Conservation (phyloP, 1,140 invertebrate species). For the Drosophila mauritiana region DNA sequence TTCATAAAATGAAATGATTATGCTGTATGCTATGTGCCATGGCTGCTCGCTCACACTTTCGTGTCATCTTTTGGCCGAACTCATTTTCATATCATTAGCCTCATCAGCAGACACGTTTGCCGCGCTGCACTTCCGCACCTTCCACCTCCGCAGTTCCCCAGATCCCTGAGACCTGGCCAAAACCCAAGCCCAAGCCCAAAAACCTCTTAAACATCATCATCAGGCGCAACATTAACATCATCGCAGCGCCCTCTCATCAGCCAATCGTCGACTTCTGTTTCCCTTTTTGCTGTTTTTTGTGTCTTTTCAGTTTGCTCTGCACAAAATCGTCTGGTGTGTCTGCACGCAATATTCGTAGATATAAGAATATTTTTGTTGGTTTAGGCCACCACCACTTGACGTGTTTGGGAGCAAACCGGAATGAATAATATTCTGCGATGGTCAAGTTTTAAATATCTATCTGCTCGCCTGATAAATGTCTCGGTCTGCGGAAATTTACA, state of each 20-base stretch:
- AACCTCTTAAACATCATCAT: conserved; percentile 45
- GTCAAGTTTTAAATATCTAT: conserved; percentile 71
- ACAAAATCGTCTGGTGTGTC: conserved; percentile 62
- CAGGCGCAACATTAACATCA: conserved; percentile 43
- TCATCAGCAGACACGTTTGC: conserved; percentile 59
- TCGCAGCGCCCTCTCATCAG: conserved; percentile 53
- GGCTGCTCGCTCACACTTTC: conserved; percentile 45
- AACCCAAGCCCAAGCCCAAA: background rate
- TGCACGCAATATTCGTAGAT: conserved; percentile 66
- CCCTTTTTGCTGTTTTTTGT: conserved; percentile 17
- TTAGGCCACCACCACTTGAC: conserved; percentile 35
- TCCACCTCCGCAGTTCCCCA: conserved; percentile 5
- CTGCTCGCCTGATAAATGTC: conserved; percentile 62
- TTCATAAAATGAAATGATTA: conserved; percentile 71
- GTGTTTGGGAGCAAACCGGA: conserved; percentile 30
- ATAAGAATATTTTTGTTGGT: conserved; percentile 43
- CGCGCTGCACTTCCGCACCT: conserved; percentile 38
- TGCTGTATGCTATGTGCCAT: conserved; percentile 23
- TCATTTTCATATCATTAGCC: conserved; percentile 78
- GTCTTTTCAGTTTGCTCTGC: conserved; percentile 17
- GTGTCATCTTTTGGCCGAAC: conserved; percentile 63
- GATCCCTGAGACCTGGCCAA: too few relatives aligned
- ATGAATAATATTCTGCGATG: conserved; percentile 51
- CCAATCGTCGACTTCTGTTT: conserved; percentile 77
- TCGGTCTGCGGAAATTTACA: conserved; percentile 64